phyloP scores from a whole-genome alignment of 2,797 vertebrate species.

The Falco berigora region DNA sequence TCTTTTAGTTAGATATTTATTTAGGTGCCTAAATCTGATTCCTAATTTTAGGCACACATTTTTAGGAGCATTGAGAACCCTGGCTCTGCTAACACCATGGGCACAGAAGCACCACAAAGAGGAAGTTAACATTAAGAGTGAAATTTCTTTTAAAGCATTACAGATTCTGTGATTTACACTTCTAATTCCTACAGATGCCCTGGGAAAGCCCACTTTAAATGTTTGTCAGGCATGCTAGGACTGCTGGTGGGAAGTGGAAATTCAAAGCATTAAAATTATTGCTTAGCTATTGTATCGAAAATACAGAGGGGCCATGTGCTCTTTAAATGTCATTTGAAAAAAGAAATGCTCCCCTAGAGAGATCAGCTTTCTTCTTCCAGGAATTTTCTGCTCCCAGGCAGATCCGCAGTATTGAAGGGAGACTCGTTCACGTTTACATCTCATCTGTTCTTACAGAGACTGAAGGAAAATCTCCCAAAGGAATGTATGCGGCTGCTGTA shows the following conservation, averaged over 20 bases:
- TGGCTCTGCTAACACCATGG: neutral
- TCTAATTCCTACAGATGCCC: neutral
- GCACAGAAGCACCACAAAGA: neutral
- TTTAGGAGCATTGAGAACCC: neutral
- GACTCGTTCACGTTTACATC: fast-evolving
- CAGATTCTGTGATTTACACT: neutral
- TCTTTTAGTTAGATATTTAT: neutral
- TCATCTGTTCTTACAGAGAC: neutral
- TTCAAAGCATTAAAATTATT: neutral
- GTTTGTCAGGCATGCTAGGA: neutral
- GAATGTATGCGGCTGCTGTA: neutral
- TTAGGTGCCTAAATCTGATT: neutral
- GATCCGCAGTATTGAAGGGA: neutral
- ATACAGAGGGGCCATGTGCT: neutral
- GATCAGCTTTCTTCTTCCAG: neutral
- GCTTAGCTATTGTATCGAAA: neutral
- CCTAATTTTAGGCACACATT: neutral
- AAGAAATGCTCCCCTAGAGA: neutral
- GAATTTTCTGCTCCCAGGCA: neutral
- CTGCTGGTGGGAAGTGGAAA: neutral
- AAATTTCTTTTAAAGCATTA: neutral
- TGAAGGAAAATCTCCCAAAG: neutral
- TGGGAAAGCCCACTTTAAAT: neutral
- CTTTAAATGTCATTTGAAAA: neutral
- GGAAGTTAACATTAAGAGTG: neutral